A percentile compares a stretch with the other conserved stretches of the same genome.
Evolutionary conservation across 2,797 vertebrate genomes (phyloP).

Genomic region (Malacoraja senta): DNA sequence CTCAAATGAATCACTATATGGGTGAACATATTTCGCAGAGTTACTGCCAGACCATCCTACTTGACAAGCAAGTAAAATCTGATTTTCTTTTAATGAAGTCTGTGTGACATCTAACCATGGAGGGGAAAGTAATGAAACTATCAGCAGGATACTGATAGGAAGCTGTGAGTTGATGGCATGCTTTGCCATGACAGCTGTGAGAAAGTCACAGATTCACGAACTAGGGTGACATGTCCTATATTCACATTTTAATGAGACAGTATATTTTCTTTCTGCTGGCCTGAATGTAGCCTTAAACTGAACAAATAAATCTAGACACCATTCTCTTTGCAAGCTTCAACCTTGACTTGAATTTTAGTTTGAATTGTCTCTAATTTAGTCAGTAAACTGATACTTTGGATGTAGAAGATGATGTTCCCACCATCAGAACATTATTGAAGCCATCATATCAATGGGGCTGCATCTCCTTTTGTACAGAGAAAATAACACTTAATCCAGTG

Average conservation of each 20-base stretch:
- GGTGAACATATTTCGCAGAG: not conserved
- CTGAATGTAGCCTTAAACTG: no score
- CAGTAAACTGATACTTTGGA: not conserved
- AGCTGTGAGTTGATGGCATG: not conserved
- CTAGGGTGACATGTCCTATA: not conserved
- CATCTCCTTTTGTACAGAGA: not conserved
- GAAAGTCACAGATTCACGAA: not conserved
- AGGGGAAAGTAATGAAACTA: not conserved
- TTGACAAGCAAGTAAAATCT: not conserved
- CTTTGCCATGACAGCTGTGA: not conserved
- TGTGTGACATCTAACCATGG: not conserved
- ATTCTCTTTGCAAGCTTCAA: not conserved
- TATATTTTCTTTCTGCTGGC: not conserved
- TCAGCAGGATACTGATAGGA: not conserved
- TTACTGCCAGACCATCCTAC: not conserved
- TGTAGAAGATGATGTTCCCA: not conserved
- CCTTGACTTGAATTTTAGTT: not conserved
- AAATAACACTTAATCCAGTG: not conserved
- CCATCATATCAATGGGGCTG: not conserved
- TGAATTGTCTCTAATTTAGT: not conserved
- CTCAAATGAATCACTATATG: not conserved
- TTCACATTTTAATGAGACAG: conserved; percentile 27
- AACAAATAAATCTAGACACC: not conserved
- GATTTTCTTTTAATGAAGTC: not conserved
- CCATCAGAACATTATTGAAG: not conserved